Evolutionary conservation across 2,888 invertebrate genomes (phyloP).

Genomic region (Agapostemon virescens): DNA sequence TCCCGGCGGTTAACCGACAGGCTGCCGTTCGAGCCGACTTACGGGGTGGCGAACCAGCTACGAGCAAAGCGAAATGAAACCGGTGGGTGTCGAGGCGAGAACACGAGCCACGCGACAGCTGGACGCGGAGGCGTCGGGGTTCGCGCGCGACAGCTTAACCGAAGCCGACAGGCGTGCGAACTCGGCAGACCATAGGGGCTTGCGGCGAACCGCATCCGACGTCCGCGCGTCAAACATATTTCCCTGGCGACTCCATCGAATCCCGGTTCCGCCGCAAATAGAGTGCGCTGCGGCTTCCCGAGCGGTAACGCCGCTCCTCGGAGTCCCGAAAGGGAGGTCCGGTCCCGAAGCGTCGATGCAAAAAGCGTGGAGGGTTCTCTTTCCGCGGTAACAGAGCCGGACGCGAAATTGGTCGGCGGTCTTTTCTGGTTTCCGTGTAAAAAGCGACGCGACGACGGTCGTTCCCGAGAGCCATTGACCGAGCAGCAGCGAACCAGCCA

Average conservation of each 20-base stretch:
- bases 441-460: slow-evolving; percentile 60
- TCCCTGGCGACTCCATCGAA: slow-evolving; percentile 22
- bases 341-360: not conserved
- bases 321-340: not conserved
- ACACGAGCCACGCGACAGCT: slow-evolving; percentile 69
- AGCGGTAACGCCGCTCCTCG: not conserved
- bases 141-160: slow-evolving; percentile 69
- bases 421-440: slow-evolving; percentile 66
- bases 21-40: not conserved
- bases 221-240: slow-evolving; percentile 61
- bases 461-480: slow-evolving; percentile 64
- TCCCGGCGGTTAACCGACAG: not conserved
- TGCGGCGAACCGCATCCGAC: slow-evolving; percentile 78
- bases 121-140: slow-evolving; percentile 64
- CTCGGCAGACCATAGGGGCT: slow-evolving; percentile 71
- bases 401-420: slow-evolving; percentile 63
- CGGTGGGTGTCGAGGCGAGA: slow-evolving; percentile 46
- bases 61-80: slow-evolving; percentile 29
- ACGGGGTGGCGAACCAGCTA: slow-evolving; percentile 21
- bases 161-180: slow-evolving; percentile 75
- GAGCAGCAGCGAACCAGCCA: slow-evolving; percentile 71
- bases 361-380: slow-evolving; percentile 33
- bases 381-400: slow-evolving; percentile 58
- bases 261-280: slow-evolving; percentile 28
- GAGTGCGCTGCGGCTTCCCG: slow-evolving; percentile 7